These are phyloP conservation scores for Chrosomus eos DNA, from an alignment of 2,797 vertebrate species.

Conservation along the genomic window DNA sequence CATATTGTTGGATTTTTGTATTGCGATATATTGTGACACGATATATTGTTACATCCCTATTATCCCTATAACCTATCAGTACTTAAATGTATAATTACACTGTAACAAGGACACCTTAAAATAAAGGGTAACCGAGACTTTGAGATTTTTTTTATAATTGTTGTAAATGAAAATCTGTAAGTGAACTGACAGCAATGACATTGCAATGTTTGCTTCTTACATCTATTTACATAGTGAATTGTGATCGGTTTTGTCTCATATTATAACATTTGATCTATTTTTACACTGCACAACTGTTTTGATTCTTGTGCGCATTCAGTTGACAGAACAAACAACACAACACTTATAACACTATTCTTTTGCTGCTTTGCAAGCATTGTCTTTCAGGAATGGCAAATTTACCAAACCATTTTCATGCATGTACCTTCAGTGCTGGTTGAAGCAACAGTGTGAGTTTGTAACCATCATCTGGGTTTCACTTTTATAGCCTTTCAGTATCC, in stretches of 20 bases:
- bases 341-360: neutral
- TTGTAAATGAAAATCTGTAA: neutral
- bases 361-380: neutral
- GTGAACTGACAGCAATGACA: neutral
- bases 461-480: neutral
- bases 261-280: neutral
- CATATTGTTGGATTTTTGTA: too few species aligned
- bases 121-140: neutral
- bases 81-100: neutral
- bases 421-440: neutral
- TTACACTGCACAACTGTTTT: neutral
- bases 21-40: too few species aligned
- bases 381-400: neutral
- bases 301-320: neutral
- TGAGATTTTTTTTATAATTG: neutral
- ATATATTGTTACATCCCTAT: too few species aligned
- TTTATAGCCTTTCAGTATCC: neutral
- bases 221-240: neutral
- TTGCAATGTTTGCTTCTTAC: neutral
- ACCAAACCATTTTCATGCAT: neutral
- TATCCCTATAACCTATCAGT: too few species aligned
- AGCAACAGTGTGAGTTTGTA: neutral
- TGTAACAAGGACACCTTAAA: neutral
- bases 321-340: neutral
- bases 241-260: neutral